Base-by-base conservation (phyloP, 2,797 vertebrate species). In the Odontamblyopus rebecca region DNA sequence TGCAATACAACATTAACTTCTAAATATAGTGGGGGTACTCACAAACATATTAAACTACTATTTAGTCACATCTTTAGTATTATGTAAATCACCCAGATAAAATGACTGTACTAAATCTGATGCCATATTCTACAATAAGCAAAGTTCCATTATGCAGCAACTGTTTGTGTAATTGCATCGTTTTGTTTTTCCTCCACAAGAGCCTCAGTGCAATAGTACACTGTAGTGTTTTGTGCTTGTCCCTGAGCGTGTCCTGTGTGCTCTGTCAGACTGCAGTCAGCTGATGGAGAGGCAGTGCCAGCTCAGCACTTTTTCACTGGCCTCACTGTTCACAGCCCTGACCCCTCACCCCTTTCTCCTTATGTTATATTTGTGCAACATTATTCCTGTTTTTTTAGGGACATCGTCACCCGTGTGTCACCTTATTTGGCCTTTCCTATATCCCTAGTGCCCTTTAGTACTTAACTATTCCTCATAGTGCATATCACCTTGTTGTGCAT, bases 221-320 rank as follows among this genome's bases (percentile, higher is more conserved):
- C 67, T 30, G 66, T 41, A 79, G 18, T 82, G 41, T 85, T 67
- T 84, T 75, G 54, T 65, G 68, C 8, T 23, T 73, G 75, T 53
- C 54, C 54, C 48, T 73, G 69, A 19, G 27, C 76, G 69, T 76
- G 76, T 76, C 75, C 76, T 81, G 82, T 75, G 73, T 89, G 82
- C 85, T 83, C 82, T 81, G 83, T 86, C 89, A 90, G 85, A 83
- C 88, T 88, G 85, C 82, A 88, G 87, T 92, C 91, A 91, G 88
- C 91, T 93, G 91, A 92, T 89, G 80, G 85, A 84, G 75, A 83
- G 64, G 74, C 69, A 73, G 67, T 70, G 83, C 86, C 84, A 80
- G 77, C 86, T 93, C 91, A 92, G 89, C 90, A 88, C 87, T 88
- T 78, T 78, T 48, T 48, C 44, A 48, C 44, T 5, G 15, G 44